phyloP scores from a whole-genome alignment of 2,113 vertebrate genomes.

The Microcebus tavaratra region DNA sequence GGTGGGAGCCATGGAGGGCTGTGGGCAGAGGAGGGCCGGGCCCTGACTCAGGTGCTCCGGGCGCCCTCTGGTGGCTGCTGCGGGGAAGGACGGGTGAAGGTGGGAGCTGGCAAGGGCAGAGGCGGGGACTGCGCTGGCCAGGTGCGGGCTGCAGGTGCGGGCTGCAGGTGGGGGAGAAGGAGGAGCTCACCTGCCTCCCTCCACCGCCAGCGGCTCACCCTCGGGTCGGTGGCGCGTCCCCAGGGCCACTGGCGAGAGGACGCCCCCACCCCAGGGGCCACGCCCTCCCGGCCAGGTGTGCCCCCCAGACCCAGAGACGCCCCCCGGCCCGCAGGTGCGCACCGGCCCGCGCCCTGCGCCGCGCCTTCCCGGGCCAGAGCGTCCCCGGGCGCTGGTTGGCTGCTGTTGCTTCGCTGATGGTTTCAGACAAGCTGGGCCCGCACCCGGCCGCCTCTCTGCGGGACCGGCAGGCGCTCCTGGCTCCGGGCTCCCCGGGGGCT shows the following conservation, averaged over 20 bases:
- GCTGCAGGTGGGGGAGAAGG: not conserved
- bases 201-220: too few relatives aligned
- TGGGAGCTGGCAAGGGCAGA: rapidly evolving
- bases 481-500: too few relatives aligned
- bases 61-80: not conserved
- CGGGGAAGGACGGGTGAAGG: not conserved
- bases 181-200: not conserved
- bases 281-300: not conserved
- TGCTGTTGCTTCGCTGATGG: too few relatives aligned
- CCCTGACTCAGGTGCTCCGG: not conserved
- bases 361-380: too few relatives aligned
- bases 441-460: too few relatives aligned
- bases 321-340: rapidly evolving
- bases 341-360: too few relatives aligned
- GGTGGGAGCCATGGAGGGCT: not conserved
- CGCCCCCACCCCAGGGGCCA: rapidly evolving
- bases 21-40: not conserved
- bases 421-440: too few relatives aligned
- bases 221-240: rapidly evolving
- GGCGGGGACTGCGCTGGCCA: rapidly evolving
- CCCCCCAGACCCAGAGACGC: not conserved
- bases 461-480: too few relatives aligned
- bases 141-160: too few relatives aligned
- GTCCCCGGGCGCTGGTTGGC: too few relatives aligned
- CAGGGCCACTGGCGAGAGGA: not conserved